Conservation (phyloP, 2,888 invertebrate species). For the Protula sp. region DNA sequence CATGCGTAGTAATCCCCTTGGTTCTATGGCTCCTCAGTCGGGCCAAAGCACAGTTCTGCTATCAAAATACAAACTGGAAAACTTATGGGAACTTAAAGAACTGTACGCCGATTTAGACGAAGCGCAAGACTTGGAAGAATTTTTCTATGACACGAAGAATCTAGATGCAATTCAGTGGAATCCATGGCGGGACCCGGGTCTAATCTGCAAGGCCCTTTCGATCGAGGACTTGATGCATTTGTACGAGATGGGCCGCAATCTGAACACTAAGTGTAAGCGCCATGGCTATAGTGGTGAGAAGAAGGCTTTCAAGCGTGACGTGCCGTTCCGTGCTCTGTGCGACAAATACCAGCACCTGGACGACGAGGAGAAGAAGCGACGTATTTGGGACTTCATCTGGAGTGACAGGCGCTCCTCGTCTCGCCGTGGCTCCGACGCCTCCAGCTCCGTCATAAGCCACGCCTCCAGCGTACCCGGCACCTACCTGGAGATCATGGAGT, state of each 20-base stretch:
- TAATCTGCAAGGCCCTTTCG: constrained; percentile 72
- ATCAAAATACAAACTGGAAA: constrained; percentile 16
- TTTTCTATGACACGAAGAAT: constrained; percentile 74
- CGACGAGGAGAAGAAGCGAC: constrained; percentile 11
- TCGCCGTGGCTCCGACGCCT: constrained; percentile 11
- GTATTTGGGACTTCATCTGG: constrained; percentile 9
- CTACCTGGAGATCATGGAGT: constrained; percentile 26
- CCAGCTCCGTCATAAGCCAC: constrained; percentile 11
- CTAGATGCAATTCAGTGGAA: constrained; percentile 72
- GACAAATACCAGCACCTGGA: constrained; percentile 23
- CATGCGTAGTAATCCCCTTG: constrained; percentile 1
- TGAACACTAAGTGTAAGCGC: constrained; percentile 9
- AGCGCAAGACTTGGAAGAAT: constrained; percentile 76
- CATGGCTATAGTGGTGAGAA: neutral
- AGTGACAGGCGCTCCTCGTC: neutral
- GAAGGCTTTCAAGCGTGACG: constrained; percentile 17
- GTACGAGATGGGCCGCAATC: constrained; percentile 22
- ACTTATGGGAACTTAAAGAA: constrained; percentile 71
- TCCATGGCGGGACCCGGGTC: constrained; percentile 64
- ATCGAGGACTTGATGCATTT: constrained; percentile 69
- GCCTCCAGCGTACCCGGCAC: constrained; percentile 8
- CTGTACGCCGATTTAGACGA: constrained; percentile 71
- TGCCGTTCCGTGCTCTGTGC: constrained; percentile 17
- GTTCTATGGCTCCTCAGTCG: constrained; percentile 9
- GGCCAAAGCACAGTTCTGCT: constrained; percentile 5